These are phyloP conservation scores for Heliconius ismenius DNA, from an alignment of 2,888 invertebrate genomes.

Conservation along the genomic window DNA sequence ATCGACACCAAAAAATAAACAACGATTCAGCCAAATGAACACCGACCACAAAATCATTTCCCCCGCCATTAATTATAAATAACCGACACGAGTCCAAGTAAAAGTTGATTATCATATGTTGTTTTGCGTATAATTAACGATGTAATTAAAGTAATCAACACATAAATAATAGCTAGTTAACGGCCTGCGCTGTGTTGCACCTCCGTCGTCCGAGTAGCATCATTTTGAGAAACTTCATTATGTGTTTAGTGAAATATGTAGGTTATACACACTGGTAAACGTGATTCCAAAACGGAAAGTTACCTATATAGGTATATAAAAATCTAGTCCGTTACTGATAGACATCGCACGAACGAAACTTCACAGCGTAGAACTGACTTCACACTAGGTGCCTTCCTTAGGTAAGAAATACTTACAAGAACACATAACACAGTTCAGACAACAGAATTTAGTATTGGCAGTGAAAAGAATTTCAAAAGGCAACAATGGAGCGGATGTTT, in stretches of 20 bases:
- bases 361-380: too few relatives aligned
- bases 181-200: not conserved
- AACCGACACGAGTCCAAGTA: conserved; percentile 23
- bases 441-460: conserved; percentile 1
- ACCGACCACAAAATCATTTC: conserved; percentile 25
- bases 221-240: conserved; percentile 7
- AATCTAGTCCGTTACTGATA: not conserved
- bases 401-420: not conserved
- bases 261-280: not conserved
- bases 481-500: conserved; percentile 38
- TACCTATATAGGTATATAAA: not conserved
- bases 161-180: conserved; percentile 30
- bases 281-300: not conserved
- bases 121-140: conserved; percentile 27
- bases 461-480: conserved; percentile 21
- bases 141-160: conserved; percentile 33
- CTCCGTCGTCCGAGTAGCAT: not conserved
- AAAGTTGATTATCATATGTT: conserved; percentile 36
- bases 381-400: too few relatives aligned
- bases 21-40: not conserved
- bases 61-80: conserved; percentile 20
- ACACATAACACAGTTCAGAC: not conserved
- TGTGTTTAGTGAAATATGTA: conserved; percentile 2
- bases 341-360: too few relatives aligned
- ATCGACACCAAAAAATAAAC: not conserved